These are phyloP conservation scores for Limenitis camilla DNA, from an alignment of 2,888 invertebrate genomes.

Conservation along the genomic window DNA sequence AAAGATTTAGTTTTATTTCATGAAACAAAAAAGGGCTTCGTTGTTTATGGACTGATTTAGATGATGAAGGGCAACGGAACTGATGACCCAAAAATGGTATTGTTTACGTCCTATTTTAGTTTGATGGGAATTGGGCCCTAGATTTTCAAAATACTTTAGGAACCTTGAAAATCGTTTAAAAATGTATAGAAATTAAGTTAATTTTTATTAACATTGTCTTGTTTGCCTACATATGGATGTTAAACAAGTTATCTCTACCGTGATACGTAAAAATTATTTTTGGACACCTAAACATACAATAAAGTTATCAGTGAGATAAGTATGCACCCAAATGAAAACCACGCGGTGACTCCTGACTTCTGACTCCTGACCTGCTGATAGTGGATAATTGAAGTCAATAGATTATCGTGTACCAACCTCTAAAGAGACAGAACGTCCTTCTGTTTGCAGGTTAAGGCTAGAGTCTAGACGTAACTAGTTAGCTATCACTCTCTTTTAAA, in stretches of 20 bases:
- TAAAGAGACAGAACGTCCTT: background rate
- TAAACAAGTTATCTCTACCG: background rate
- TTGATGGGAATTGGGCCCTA: too few species aligned
- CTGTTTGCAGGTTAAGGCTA: background rate
- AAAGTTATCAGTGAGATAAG: background rate
- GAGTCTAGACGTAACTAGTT: background rate
- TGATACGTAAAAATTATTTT: background rate
- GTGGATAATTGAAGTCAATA: background rate
- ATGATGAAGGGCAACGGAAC: too few species aligned
- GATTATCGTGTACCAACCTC: background rate
- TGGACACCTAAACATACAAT: background rate
- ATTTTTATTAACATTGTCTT: background rate
- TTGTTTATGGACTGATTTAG: too few species aligned
- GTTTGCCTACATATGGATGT: background rate
- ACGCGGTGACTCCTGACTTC: background rate
- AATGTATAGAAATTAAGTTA: too few species aligned
- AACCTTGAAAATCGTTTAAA: too few species aligned
- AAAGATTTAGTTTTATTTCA: too few species aligned
- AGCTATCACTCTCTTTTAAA: too few species aligned
- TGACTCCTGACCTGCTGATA: background rate
- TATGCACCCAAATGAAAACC: background rate
- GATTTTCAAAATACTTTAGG: too few species aligned
- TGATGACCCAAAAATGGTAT: too few species aligned
- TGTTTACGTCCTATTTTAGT: too few species aligned
- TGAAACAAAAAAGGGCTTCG: too few species aligned